Conservation (phyloP, 2,113 vertebrate species). For the Oenanthe oenanthe region DNA sequence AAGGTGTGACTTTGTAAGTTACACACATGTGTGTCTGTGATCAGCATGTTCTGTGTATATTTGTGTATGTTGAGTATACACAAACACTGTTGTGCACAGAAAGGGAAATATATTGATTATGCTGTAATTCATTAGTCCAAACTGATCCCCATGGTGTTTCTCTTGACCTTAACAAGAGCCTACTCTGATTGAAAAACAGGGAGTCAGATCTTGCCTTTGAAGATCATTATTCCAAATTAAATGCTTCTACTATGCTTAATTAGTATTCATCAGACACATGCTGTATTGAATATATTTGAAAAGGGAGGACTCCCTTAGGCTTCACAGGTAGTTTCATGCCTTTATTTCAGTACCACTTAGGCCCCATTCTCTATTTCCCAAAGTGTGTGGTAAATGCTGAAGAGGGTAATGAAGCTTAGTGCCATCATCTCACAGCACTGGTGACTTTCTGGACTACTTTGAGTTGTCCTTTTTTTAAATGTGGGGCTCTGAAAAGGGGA, state of each 20-base stretch:
- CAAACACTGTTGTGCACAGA: background rate
- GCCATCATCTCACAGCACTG: background rate
- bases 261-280: background rate
- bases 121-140: background rate
- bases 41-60: background rate
- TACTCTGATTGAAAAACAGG: background rate
- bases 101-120: background rate
- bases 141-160: background rate
- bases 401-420: background rate
- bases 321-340: background rate
- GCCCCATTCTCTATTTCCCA: background rate
- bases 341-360: background rate
- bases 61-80: too few relatives aligned
- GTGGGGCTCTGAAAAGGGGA: background rate
- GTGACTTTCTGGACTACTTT: background rate
- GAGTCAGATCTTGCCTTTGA: background rate
- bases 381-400: background rate
- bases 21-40: fast-evolving
- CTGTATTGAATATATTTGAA: background rate
- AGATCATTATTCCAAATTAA: background rate
- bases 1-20: background rate
- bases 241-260: background rate
- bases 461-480: background rate
- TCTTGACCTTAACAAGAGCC: background rate
- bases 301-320: background rate